Evolutionary conservation across 1,140 invertebrate genomes (phyloP).

Genomic region (Drosophila erecta): DNA sequence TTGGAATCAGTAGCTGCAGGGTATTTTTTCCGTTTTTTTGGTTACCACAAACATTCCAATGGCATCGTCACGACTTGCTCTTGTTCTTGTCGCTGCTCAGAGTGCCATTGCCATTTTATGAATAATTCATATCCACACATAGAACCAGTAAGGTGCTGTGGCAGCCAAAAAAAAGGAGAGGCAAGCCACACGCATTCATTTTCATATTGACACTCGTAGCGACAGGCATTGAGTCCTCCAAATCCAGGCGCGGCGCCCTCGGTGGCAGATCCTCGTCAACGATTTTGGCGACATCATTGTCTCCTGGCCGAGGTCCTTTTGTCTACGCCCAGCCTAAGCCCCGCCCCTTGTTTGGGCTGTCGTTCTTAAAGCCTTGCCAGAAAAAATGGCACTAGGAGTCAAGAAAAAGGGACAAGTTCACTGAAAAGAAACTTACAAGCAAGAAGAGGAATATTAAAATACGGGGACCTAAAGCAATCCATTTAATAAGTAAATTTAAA

Average conservation of each 20-base stretch:
- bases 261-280: slow-evolving; percentile 67
- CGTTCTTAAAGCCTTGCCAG: slow-evolving; percentile 36
- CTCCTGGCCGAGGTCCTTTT: slow-evolving; percentile 52
- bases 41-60: slow-evolving; percentile 49
- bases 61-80: slow-evolving; percentile 63
- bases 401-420: neutral
- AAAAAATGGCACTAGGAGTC: slow-evolving; percentile 7
- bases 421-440: neutral
- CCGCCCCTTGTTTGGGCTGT: neutral
- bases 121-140: slow-evolving; percentile 79
- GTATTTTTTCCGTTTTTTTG: slow-evolving; percentile 6
- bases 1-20: slow-evolving; percentile 13
- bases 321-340: slow-evolving; percentile 45
- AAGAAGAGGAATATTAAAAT: neutral
- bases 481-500: no score
- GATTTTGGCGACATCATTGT: slow-evolving; percentile 71
- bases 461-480: no score
- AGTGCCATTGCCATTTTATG: slow-evolving; percentile 81
- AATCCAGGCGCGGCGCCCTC: slow-evolving; percentile 40
- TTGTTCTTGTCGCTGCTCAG: slow-evolving; percentile 64
- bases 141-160: slow-evolving; percentile 26
- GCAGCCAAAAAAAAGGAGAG: slow-evolving; percentile 13
- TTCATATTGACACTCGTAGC: slow-evolving; percentile 77
- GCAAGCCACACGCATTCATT: slow-evolving; percentile 65
- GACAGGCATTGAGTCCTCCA: slow-evolving; percentile 55